Conservation (phyloP, 2,888 invertebrate genomes). For the Cetonia aurata region DNA sequence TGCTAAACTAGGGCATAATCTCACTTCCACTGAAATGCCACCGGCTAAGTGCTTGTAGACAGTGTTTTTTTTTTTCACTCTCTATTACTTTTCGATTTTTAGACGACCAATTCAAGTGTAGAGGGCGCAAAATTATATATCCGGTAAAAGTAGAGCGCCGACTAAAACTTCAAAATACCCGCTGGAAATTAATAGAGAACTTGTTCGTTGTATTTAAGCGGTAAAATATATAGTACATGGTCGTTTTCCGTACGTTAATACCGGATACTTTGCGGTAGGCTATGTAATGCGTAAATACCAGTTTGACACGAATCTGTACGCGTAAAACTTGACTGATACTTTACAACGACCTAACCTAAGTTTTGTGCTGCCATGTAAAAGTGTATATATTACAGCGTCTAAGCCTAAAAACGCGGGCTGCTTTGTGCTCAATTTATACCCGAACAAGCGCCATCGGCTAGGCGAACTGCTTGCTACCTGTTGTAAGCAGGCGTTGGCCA, state of each 20-base stretch:
- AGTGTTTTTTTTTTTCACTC: constrained; percentile 17
- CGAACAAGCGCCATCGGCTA: constrained; percentile 27
- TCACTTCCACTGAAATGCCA: constrained; percentile 24
- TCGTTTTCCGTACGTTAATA: constrained; percentile 48
- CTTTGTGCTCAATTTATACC: background rate
- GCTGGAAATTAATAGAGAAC: background rate
- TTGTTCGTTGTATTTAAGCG: constrained; percentile 52
- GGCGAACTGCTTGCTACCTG: constrained; percentile 31
- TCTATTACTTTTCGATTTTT: constrained; percentile 25
- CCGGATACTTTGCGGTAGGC: constrained; percentile 11
- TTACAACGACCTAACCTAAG: constrained; percentile 12
- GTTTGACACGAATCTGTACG: constrained; percentile 33
- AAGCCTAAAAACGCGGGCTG: constrained; percentile 16
- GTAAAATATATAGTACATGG: constrained; percentile 57
- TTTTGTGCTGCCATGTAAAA: background rate
- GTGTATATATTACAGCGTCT: background rate
- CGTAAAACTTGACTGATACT: constrained; percentile 17
- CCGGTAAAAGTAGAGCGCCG: constrained; percentile 54
- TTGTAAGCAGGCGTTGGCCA: constrained; percentile 37
- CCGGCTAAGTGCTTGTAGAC: constrained; percentile 2
- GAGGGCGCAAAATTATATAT: constrained; percentile 48
- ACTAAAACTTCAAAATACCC: constrained; percentile 2
- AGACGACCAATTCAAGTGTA: constrained; percentile 31
- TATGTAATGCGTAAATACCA: constrained; percentile 40
- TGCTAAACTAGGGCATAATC: constrained; percentile 22